Conservation (phyloP, 35 echinoderm and acorn worm genomes). For the Lytechinus pictus region DNA sequence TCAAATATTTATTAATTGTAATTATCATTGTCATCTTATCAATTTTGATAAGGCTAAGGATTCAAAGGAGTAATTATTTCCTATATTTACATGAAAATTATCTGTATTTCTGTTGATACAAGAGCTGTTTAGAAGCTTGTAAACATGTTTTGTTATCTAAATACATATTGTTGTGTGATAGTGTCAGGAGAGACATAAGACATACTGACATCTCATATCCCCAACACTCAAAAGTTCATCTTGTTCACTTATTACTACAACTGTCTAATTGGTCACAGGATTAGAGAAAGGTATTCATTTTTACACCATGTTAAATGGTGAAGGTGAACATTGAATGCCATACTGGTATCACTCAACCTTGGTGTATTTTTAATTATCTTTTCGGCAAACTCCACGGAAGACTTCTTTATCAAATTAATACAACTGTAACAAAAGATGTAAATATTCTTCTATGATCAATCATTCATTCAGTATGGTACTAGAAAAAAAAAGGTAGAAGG, state of each 20-base stretch:
- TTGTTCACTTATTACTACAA: not conserved
- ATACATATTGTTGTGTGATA: not conserved
- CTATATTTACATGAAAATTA: not conserved
- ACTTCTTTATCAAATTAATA: not conserved
- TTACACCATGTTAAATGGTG: too few relatives aligned
- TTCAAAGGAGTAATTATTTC: not conserved
- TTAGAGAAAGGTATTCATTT: too few relatives aligned
- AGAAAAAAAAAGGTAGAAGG: not conserved
- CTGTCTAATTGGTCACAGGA: too few relatives aligned
- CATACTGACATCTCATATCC: not conserved
- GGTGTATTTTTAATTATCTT: not conserved
- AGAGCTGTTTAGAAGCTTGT: not conserved
- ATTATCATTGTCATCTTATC: not conserved
- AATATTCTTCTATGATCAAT: not conserved
- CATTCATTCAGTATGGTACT: not conserved
- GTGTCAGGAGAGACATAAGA: not conserved
- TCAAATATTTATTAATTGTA: not conserved
- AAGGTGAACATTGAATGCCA: not conserved
- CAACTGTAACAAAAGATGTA: not conserved
- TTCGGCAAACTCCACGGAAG: not conserved
- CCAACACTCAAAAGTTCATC: not conserved
- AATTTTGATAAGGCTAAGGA: not conserved
- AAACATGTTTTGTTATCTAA: not conserved
- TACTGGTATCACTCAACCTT: not conserved
- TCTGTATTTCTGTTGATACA: not conserved